These are phyloP conservation scores for Gobio gobio DNA, from an alignment of 2,113 vertebrate species.

Conservation along the genomic window DNA sequence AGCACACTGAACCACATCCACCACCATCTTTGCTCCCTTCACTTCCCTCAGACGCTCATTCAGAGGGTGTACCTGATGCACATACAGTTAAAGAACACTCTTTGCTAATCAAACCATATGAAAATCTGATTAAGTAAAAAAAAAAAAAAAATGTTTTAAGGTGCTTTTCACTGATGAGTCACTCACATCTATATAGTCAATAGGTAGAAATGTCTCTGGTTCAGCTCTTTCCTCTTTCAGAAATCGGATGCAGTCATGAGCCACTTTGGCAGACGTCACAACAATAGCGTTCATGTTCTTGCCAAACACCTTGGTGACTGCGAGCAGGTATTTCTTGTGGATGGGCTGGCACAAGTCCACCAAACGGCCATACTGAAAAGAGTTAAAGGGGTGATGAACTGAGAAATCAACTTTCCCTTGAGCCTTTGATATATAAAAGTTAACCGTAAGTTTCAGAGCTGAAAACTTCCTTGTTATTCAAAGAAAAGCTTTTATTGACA, in stretches of 20 bases:
- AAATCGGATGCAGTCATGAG: slow-evolving; percentile 87
- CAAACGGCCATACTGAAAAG: slow-evolving; percentile 87
- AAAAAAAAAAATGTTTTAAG: background rate
- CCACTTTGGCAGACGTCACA: slow-evolving; percentile 86
- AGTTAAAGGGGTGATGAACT: background rate
- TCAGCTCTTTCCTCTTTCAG: slow-evolving; percentile 89
- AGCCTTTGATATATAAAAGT: too few species aligned
- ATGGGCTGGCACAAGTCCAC: slow-evolving; percentile 91
- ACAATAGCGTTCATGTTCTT: slow-evolving; percentile 87
- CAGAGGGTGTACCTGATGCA: slow-evolving; percentile 83
- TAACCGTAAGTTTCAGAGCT: too few species aligned
- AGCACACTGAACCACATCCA: slow-evolving; percentile 87
- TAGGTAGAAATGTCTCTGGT: slow-evolving; percentile 91
- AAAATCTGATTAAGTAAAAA: background rate
- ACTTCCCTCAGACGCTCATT: slow-evolving; percentile 90
- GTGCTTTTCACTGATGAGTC: background rate
- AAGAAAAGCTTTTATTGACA: too few species aligned
- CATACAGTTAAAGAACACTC: background rate
- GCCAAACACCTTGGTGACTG: slow-evolving; percentile 91
- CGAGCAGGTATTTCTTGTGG: slow-evolving; percentile 94
- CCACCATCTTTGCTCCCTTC: slow-evolving; percentile 86
- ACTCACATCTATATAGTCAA: slow-evolving; percentile 92
- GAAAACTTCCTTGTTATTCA: too few species aligned
- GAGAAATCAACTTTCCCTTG: too few species aligned
- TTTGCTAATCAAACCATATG: background rate